These are phyloP conservation scores for Perca schrenkii DNA, from an alignment of 2,113 vertebrate genomes.

Conservation along the genomic window DNA sequence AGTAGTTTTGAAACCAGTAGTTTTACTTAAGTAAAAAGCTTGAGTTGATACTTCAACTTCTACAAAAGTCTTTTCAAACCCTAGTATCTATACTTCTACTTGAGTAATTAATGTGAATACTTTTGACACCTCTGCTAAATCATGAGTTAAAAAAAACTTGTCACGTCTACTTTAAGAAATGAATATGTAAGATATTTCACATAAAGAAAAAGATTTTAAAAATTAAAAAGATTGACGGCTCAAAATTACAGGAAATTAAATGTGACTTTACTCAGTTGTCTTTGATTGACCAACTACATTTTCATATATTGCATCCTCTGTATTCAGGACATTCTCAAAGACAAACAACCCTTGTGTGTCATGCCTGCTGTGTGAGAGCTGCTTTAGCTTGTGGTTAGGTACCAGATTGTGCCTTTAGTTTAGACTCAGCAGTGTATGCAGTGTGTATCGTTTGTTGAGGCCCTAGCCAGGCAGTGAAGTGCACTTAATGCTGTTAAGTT, in stretches of 20 bases:
- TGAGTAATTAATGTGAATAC: too few species aligned
- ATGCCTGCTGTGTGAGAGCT: not conserved
- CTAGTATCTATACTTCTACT: too few species aligned
- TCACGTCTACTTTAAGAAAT: not conserved
- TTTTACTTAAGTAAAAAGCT: too few species aligned
- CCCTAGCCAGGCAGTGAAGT: slow-evolving; percentile 43
- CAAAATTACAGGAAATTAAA: not conserved
- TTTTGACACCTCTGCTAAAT: too few species aligned
- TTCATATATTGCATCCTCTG: not conserved
- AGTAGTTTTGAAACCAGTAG: too few species aligned
- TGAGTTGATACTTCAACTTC: too few species aligned
- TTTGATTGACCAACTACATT: slow-evolving; percentile 3
- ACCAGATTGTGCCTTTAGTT: slow-evolving; percentile 29
- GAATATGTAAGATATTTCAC: not conserved
- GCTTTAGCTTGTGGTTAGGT: slow-evolving; percentile 20
- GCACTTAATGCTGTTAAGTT: slow-evolving; percentile 63
- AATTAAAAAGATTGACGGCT: not conserved
- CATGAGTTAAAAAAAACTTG: not conserved
- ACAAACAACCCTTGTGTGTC: not conserved
- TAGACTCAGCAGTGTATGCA: slow-evolving; percentile 32
- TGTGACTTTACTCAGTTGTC: not conserved
- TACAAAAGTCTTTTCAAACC: too few species aligned
- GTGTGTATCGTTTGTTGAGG: slow-evolving; percentile 31
- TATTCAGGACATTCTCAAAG: not conserved
- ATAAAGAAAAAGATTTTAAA: not conserved